These are phyloP conservation scores for Hemicentrotus pulcherrimus DNA, from an alignment of 35 echinoderm and acorn worm genomes.

Conservation along the genomic window DNA sequence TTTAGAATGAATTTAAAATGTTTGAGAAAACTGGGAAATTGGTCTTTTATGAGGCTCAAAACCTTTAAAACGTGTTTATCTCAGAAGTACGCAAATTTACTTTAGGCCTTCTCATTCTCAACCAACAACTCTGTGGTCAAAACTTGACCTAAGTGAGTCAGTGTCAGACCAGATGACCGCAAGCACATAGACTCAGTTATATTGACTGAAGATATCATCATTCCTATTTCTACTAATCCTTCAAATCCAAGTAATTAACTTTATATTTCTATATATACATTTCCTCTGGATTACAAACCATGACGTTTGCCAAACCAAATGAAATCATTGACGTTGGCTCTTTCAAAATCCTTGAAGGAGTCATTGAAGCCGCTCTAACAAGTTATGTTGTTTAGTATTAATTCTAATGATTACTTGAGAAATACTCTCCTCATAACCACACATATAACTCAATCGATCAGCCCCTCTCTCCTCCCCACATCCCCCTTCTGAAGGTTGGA, in stretches of 20 bases:
- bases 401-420: not conserved
- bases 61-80: too few species aligned
- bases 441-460: not conserved
- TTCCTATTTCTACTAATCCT: not conserved
- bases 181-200: too few species aligned
- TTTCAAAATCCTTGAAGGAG: too few species aligned
- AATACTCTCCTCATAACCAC: not conserved
- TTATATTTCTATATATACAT: not conserved
- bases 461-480: not conserved
- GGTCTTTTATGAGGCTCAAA: too few species aligned
- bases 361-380: not conserved
- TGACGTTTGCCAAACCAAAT: slow-evolving; percentile 1
- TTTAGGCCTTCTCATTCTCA: too few species aligned
- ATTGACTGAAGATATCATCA: too few species aligned
- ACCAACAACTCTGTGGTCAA: not conserved
- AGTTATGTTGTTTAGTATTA: not conserved
- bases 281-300: not conserved
- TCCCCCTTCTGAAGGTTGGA: not conserved
- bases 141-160: not conserved
- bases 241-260: not conserved
- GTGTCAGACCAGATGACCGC: not conserved
- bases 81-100: too few species aligned
- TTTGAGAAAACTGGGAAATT: too few species aligned
- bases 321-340: not conserved
- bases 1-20: too few species aligned